Evolutionary conservation across 1,140 invertebrate genomes (phyloP), one percentile per base, ranked within the genome.

Genomic region (Lucilia cuprina): DNA sequence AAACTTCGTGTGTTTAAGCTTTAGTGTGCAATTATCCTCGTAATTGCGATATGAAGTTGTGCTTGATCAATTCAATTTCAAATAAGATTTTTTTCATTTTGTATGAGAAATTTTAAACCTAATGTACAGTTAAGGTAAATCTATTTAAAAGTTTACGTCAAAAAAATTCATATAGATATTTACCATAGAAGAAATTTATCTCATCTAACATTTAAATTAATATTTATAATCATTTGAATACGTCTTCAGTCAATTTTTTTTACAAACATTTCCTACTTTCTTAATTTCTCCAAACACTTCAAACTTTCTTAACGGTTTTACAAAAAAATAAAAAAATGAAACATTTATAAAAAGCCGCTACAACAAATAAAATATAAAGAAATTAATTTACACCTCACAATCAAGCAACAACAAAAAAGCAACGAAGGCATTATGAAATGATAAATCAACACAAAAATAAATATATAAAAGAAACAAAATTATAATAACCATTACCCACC

Each of bases 361-460:
- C 14, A 60, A 60, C 17, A 60, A 70, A 70, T 21, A 70, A 70
- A 70, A 70, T 70, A 21, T 10, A 70, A 8, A 13, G n/a, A 21
- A 10, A 10, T 21, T 21, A 70, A 21, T 19, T 70, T 70, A 70
- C n/a, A 70, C 19, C 9, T 21, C 10, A 21, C 65, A 70, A 70
- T 5, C n/a, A 70, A 70, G 4, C 50, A 78, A 34, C 75, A 77
- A 60, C 75, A 55, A 80, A 84, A 80, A 60, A 78, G 41, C 49
- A 80, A 47, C 50, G 19, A 84, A 83, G 55, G 41, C 74, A 75
- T 83, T 74, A 83, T 83, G 83, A 74, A 83, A 83, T 83, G 25
- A 74, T 83, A 83, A 74, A 83, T 77, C 83, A 83, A 74, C 49
- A 50, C 74, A 47, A 70, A 19, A 30, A 30, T 30, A 30, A 30